phyloP scores from a whole-genome alignment of 2,888 invertebrate species.

The Polietes domitor region DNA sequence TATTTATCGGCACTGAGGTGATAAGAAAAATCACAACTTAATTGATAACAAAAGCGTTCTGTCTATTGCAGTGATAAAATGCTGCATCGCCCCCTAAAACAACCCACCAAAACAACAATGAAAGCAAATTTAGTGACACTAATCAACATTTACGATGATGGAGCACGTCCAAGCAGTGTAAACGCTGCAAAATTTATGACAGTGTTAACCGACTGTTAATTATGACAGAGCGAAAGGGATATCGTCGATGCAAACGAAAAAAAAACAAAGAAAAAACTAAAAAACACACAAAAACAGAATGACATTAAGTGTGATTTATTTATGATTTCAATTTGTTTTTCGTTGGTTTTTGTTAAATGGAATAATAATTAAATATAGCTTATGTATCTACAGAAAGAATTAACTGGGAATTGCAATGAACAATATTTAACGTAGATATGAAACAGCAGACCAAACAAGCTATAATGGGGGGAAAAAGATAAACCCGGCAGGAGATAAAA shows the following conservation, averaged over 20 bases:
- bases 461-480: not conserved
- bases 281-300: not conserved
- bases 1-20: not conserved
- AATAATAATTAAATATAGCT: not conserved
- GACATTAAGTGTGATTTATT: conserved; percentile 13
- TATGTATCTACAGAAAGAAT: not conserved
- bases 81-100: too few species aligned
- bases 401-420: not conserved
- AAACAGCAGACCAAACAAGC: not conserved
- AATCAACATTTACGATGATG: conserved; percentile 11
- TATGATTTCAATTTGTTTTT: conserved; percentile 1
- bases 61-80: not conserved
- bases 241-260: not conserved
- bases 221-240: not conserved
- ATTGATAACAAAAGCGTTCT: not conserved
- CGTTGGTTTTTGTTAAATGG: not conserved
- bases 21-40: not conserved
- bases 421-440: not conserved
- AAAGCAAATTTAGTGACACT: not conserved
- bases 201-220: conserved; percentile 9
- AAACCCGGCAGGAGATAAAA: too few species aligned
- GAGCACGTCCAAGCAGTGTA: conserved; percentile 27
- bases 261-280: not conserved
- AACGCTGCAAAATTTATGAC: not conserved
- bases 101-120: not conserved